These are phyloP conservation scores for Plagodis pulveraria DNA, from an alignment of 2,888 invertebrate genomes.

Conservation along the genomic window DNA sequence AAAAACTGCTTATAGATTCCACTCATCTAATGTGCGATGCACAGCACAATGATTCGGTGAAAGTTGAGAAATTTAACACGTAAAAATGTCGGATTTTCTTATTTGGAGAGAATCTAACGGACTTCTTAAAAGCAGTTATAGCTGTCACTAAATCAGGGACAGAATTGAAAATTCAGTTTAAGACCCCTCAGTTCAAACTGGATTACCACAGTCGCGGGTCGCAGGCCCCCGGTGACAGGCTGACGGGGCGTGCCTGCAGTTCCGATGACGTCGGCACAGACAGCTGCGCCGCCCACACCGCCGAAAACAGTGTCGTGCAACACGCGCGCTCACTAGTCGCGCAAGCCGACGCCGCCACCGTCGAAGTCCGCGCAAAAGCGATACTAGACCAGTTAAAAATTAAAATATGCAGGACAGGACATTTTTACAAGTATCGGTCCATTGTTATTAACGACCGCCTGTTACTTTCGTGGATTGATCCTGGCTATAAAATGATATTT, in stretches of 20 bases:
- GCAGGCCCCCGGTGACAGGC: neutral
- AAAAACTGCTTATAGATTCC: neutral
- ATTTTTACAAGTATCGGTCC: neutral
- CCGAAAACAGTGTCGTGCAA: neutral
- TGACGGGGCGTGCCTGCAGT: neutral
- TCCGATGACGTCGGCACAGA: neutral
- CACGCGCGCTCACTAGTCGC: neutral
- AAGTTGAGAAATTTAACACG: neutral
- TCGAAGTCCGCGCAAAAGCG: neutral
- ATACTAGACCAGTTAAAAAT: neutral
- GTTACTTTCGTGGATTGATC: neutral
- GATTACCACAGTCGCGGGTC: neutral
- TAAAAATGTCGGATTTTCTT: neutral
- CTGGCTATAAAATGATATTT: neutral
- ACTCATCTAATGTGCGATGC: neutral
- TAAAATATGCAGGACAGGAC: neutral
- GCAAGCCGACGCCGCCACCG: neutral
- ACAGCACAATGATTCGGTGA: neutral
- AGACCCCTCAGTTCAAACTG: neutral
- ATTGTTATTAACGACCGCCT: neutral
- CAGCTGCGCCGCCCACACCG: neutral
- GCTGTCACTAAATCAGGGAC: neutral
- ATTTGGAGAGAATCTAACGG: neutral
- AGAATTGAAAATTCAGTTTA: neutral
- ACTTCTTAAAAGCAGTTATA: neutral